Evolutionary conservation across 2,113 vertebrate species (phyloP), one percentile per base, ranked within the genome.

Genomic region (Phalacrocorax brasilianus): DNA sequence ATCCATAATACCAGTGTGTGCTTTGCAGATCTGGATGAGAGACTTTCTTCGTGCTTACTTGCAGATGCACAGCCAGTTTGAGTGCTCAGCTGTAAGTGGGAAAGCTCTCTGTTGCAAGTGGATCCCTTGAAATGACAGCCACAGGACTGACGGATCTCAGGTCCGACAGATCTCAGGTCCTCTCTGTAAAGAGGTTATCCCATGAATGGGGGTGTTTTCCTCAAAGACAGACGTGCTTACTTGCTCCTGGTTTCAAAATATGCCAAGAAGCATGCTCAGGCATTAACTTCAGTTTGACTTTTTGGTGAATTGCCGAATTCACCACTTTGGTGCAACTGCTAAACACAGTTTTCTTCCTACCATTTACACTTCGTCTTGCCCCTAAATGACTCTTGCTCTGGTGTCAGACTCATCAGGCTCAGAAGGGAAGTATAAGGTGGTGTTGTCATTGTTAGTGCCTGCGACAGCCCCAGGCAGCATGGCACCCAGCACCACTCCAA

Each of bases 401-500:
- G 3, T 71, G 44, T 58, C 61, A 78, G 68, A 52, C 14, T 86
- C 22, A 44, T 58, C 23, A 71, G 80, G 26, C 32, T 78, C 66
- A 40, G 49, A 65, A 89, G 22, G 20, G 52, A 75, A 91, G 55
- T 50, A 32, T 1, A n/a, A 83, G 32, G 12, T 35, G 35, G 7
- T 85, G 20, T 2, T 58, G 27, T 53, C 10, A 7, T 19, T 40
- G 26, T 6, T 67, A 52, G n/a, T 74, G 30, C 9, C 35, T 26
- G 21, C 2, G 8, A 4, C 63, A 52, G 62, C 53, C 38, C 15
- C 4, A 2, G 32, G 49, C 40, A 40, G n/a, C 28, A 0, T 49
- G 12, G 70, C 47, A 35, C 24, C 14, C 0, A 0, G 12, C 1
- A 12, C 33, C 2, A 2, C 74, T 68, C 30, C 22, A 13, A 5